Conservation (phyloP, 2,888 invertebrate species). For the Diarsia rubi region DNA sequence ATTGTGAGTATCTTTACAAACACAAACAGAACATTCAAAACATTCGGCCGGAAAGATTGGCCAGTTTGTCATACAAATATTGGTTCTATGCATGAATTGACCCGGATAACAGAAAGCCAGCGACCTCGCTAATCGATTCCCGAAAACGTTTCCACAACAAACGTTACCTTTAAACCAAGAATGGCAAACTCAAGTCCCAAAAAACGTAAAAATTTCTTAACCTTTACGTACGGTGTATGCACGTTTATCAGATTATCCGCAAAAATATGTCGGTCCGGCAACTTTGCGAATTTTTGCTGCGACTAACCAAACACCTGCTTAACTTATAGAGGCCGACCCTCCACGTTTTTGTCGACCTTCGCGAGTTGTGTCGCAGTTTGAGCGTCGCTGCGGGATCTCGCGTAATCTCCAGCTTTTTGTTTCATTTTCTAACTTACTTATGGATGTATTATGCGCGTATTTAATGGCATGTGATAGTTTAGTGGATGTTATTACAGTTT, state of each 20-base stretch:
- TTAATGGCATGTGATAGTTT: constrained; percentile 60
- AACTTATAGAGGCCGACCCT: constrained; percentile 62
- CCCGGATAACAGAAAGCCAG: constrained; percentile 23
- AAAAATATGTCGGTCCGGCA: constrained; percentile 58
- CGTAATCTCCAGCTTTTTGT: constrained; percentile 62
- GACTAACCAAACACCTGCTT: constrained; percentile 66
- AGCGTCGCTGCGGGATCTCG: constrained; percentile 43
- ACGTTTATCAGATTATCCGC: constrained; percentile 64
- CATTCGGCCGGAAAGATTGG: background rate
- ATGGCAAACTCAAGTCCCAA: constrained; percentile 25
- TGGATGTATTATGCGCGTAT: constrained; percentile 48
- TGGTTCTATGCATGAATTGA: constrained; percentile 19
- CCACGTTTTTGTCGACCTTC: constrained; percentile 53
- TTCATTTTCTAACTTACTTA: constrained; percentile 58
- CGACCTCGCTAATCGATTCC: constrained; percentile 30
- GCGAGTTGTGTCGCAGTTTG: constrained; percentile 42
- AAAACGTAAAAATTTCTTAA: constrained; percentile 48
- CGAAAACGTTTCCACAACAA: constrained; percentile 22
- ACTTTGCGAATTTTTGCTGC: constrained; percentile 55
- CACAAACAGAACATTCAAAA: background rate
- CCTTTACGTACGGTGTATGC: constrained; percentile 36
- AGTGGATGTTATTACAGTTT: constrained; percentile 40
- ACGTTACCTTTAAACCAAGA: constrained; percentile 10
- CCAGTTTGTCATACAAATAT: constrained; percentile 11
- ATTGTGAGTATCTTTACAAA: constrained; percentile 5